Evolutionary conservation across 2,113 vertebrate genomes (phyloP).

Genomic region (Boleophthalmus pectinirostris): DNA sequence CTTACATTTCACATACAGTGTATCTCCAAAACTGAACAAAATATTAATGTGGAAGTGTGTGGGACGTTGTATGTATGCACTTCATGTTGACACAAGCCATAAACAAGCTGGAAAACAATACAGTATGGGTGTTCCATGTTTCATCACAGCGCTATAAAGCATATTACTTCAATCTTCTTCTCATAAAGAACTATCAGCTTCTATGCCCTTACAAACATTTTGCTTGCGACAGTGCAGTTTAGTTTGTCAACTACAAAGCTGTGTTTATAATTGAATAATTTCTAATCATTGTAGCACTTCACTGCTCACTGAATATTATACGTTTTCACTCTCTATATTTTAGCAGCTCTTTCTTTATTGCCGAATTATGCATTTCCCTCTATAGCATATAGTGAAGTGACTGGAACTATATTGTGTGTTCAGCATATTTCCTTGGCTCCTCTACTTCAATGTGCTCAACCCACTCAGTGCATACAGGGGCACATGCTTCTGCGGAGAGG

Average conservation of each 20-base stretch:
- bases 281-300: constrained; percentile 33
- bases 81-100: not conserved
- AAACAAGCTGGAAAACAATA: not conserved
- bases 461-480: constrained; percentile 22
- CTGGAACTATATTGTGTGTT: constrained; percentile 44
- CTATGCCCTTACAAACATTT: not conserved
- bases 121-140: not conserved
- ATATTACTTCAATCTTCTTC: not conserved
- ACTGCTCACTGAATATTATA: constrained; percentile 22
- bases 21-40: not conserved
- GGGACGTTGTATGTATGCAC: not conserved
- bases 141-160: not conserved
- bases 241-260: constrained; percentile 37
- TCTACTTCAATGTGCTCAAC: constrained; percentile 24
- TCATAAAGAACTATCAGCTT: not conserved
- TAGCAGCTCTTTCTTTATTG: constrained; percentile 16
- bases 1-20: not conserved
- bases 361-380: constrained; percentile 35
- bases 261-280: constrained; percentile 26
- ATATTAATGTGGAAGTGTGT: not conserved
- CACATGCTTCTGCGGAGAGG: constrained; percentile 44
- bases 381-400: constrained; percentile 14
- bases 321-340: constrained; percentile 4
- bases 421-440: constrained; percentile 54
- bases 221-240: constrained; percentile 34